phyloP scores from a whole-genome alignment of 2,888 invertebrate species.

The Marronus borbonicus region DNA sequence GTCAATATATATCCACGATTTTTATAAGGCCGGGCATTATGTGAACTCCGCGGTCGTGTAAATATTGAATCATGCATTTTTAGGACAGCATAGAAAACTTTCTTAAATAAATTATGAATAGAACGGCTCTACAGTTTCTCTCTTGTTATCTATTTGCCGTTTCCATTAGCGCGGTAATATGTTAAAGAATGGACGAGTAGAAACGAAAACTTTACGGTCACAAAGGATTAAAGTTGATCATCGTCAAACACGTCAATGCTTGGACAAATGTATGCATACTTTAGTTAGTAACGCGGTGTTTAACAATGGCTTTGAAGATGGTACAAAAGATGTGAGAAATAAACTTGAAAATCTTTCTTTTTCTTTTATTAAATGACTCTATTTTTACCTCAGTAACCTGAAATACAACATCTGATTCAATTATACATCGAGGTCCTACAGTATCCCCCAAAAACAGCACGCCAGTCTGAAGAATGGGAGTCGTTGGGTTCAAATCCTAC shows the following conservation, averaged over 20 bases:
- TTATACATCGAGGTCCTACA: too few species aligned
- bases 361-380: too few species aligned
- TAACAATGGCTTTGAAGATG: slow-evolving; percentile 1
- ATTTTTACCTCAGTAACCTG: too few species aligned
- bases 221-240: slow-evolving; percentile 33
- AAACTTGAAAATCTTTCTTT: too few species aligned
- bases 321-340: neutral
- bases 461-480: too few species aligned
- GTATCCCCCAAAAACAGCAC: too few species aligned
- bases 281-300: neutral
- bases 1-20: slow-evolving; percentile 16
- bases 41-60: slow-evolving; percentile 16
- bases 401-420: too few species aligned
- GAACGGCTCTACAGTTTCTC: slow-evolving; percentile 29
- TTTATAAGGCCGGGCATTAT: slow-evolving; percentile 24
- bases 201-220: slow-evolving; percentile 19
- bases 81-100: slow-evolving; percentile 22
- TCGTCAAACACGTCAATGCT: slow-evolving; percentile 19
- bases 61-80: slow-evolving; percentile 36
- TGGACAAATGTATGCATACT: slow-evolving; percentile 13
- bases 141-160: slow-evolving; percentile 38
- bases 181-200: slow-evolving; percentile 27
- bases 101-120: slow-evolving; percentile 41
- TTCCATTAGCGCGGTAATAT: slow-evolving; percentile 39
- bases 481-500: too few species aligned